Evolutionary conservation across 2,888 invertebrate species (phyloP), one percentile per base, ranked within the genome.

Genomic region (Sympetrum striolatum): DNA sequence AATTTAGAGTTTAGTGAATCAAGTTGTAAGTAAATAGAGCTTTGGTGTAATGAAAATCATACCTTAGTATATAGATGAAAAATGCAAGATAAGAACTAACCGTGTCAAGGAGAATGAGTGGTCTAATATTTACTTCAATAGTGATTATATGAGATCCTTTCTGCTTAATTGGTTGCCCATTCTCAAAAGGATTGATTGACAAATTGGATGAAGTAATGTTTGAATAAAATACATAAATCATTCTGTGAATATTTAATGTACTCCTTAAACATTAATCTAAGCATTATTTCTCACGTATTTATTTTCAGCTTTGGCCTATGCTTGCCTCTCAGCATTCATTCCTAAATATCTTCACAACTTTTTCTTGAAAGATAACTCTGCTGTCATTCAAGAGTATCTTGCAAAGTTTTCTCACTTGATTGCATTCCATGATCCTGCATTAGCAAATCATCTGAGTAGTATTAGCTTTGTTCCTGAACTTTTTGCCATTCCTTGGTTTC

Each of bases 401-500:
- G 97, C 98, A 6, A 99, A 99, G 94, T 99, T 99, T 95, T 98
- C 98, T 92, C 99, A 99, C 93, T 95, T 99, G 93, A 97, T 99
- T 81, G 97, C 99, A 73, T 99, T 98, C 94, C 98, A 99, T 93
- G 99, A 99, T 94, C 98, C 99, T 0, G 95, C 96, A 91, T 94
- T 99, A 91, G 98, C 98, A 2, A 97, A 97, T 93, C 99, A 99
- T 94, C 95, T 99, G 86, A 96, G 97, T 92, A 96, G 97, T 25
- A 99, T 99, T 92, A 98, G 97, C 93, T 99, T 99, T 90, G 80
- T 95, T 91, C 99, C 99, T 0, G 99, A 99, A 94, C 95, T 99
- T 25, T 99, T 99, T 94, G 98, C 99, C 35, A 99, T 99, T 93
- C 99, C 99, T 0, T 99, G 99, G 99, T 99, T 99, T 94, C 95